These are phyloP conservation scores for Psilopsiagon aymara DNA, from an alignment of 2,113 vertebrate species.

Conservation along the genomic window DNA sequence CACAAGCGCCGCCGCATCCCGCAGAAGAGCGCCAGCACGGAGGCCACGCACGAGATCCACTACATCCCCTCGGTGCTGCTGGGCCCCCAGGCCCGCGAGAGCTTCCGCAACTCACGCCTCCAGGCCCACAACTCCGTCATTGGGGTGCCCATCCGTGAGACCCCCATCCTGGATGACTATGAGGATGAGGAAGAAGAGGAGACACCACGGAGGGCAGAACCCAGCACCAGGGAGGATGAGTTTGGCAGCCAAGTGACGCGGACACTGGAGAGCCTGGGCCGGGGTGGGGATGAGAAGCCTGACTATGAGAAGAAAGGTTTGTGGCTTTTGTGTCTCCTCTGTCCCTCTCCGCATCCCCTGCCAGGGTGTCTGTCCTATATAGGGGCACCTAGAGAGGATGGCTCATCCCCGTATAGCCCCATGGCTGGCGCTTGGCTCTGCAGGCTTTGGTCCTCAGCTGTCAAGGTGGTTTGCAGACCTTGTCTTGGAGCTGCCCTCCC, in stretches of 20 bases:
- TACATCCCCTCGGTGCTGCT: conserved; percentile 97
- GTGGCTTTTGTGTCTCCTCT: not conserved
- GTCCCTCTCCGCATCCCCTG: not conserved
- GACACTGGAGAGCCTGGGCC: conserved; percentile 81
- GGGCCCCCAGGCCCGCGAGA: conserved; percentile 90
- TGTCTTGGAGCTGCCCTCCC: not conserved
- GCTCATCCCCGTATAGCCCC: fast-evolving
- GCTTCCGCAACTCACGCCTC: conserved; percentile 85
- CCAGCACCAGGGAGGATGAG: conserved; percentile 80
- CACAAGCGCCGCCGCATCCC: conserved; percentile 91
- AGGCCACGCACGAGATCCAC: conserved; percentile 98
- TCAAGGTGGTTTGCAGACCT: not conserved
- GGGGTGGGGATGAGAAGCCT: conserved; percentile 80
- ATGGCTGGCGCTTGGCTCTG: not conserved
- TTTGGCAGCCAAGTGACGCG: conserved; percentile 80
- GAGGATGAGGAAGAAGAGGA: conserved; percentile 92
- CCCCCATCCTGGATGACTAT: conserved; percentile 94
- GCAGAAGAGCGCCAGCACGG: conserved; percentile 96
- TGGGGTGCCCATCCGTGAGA: conserved; percentile 94
- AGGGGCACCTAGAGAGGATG: not conserved
- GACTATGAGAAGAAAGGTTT: conserved; percentile 90
- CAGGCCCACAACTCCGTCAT: conserved; percentile 92
- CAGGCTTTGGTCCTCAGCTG: not conserved
- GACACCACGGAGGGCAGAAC: conserved; percentile 76
- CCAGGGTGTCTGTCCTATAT: not conserved